Evolutionary conservation across 1,140 invertebrate species (phyloP).

Genomic region (Gerris buenoi): DNA sequence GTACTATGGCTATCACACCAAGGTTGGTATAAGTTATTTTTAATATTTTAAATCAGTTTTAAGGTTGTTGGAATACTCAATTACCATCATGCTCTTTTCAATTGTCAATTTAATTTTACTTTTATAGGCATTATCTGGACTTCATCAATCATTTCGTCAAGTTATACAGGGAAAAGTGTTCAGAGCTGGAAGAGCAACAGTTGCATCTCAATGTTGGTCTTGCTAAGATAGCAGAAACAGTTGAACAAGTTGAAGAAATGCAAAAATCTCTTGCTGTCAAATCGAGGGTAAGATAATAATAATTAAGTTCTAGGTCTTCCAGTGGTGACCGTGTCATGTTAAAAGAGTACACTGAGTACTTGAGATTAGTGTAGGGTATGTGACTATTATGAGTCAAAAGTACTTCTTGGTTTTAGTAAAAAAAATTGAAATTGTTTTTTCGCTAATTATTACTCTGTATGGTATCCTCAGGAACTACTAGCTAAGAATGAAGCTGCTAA

Average conservation of each 20-base stretch:
- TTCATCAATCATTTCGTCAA: constrained; percentile 99
- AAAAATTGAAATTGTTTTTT: no score
- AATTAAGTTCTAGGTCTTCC: no score
- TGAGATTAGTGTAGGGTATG: no score
- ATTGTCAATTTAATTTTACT: constrained; percentile 4
- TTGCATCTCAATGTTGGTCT: constrained; percentile 96
- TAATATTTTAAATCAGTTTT: neutral
- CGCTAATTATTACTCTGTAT: no score
- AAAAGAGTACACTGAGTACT: no score
- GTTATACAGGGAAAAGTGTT: constrained; percentile 92
- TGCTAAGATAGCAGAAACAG: constrained; percentile 96
- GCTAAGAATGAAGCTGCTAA: constrained; percentile 99
- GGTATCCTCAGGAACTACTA: constrained; percentile 64
- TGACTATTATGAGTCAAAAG: no score
- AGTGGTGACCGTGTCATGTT: no score
- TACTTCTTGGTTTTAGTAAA: no score
- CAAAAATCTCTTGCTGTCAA: constrained; percentile 97
- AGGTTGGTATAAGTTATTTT: constrained; percentile 31
- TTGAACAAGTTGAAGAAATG: constrained; percentile 98
- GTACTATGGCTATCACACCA: constrained; percentile 94
- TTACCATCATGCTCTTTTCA: neutral
- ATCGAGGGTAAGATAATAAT: constrained; percentile 45
- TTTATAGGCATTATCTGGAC: constrained; percentile 82
- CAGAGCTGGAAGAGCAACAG: constrained; percentile 96
- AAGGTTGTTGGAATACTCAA: neutral